Base-by-base conservation (phyloP, 2,797 vertebrate species). In the Ataeniobius toweri region DNA sequence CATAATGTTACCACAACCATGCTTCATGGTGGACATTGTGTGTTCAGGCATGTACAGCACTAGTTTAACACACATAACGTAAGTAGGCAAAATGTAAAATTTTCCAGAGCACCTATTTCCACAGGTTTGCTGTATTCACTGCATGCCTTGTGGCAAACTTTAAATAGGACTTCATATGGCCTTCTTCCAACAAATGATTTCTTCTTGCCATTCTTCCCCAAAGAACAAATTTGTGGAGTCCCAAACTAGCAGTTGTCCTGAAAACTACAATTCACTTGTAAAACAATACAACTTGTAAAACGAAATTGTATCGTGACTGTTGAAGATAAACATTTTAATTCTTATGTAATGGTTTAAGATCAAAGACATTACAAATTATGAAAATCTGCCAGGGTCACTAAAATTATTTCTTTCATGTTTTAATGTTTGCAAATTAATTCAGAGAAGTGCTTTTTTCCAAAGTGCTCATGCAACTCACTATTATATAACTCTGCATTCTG, bases 401-500 rank as follows among this genome's bases (percentile, higher is more conserved):
- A 41, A 39, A 18, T 36, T 65, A 36, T 36, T 36, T 36, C 36
- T 36, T 36, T 36, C 36, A 36, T 36, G 36, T 36, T 36, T 36
- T 36, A 36, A 36, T 36, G 36, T 36, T 36, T 36, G 36, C 36
- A 36, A 36, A 36, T 36, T 36, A 72, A 65, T 56, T n/a, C 4
- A 31, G 13, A 71, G 13, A 5, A 44, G 3, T 71, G 48, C 31
- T 26, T 2, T 63, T 73, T 36, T 5, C 61, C 31, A 78, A 61
- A 63, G 5, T n/a, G 41, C 26, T 44, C 24, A 79, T 31, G 36
- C 41, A 53, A 69, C 53, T 51, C 61, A 56, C 51, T 13, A 1
- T 73, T 71, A 63, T 20, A 75, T 75, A 63, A 74, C 24, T 59
- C 22, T 48, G 39, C 46, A 24, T 61, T 51, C 39, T 51, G 41